Evolutionary conservation across 2,113 vertebrate genomes (phyloP).

Genomic region (Psittacula cyanocephala): DNA sequence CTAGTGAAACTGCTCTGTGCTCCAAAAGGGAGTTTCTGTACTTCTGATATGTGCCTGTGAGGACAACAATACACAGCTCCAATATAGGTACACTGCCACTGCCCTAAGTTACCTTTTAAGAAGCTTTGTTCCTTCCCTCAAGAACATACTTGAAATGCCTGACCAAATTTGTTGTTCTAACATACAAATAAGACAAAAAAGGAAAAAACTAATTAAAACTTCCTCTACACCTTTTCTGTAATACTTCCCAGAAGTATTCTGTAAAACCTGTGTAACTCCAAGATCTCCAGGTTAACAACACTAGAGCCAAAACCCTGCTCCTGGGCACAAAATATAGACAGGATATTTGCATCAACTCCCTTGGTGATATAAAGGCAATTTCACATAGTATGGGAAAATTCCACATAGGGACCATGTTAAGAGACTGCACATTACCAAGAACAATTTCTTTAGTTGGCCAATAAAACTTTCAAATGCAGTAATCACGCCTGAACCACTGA

Average conservation of each 20-base stretch:
- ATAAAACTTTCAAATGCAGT: conserved; percentile 78
- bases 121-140: neutral
- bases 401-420: accelerated
- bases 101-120: neutral
- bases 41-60: neutral
- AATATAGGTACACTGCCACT: neutral
- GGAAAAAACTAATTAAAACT: neutral
- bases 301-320: neutral
- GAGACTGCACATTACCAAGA: conserved; percentile 67
- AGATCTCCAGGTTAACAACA: neutral
- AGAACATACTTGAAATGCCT: neutral
- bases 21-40: neutral
- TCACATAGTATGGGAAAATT: neutral
- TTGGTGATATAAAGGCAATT: neutral
- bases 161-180: neutral
- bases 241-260: neutral
- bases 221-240: neutral
- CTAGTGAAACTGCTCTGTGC: neutral
- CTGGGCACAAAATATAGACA: neutral
- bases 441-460: conserved; percentile 72
- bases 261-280: neutral
- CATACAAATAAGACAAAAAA: neutral
- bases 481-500: conserved; percentile 56
- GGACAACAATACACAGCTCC: neutral
- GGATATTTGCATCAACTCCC: neutral